Percentiles rank a stretch among this genome's conserved stretches.
Conservation (phyloP, 2,113 vertebrate genomes). For the Nipponia nippon region DNA sequence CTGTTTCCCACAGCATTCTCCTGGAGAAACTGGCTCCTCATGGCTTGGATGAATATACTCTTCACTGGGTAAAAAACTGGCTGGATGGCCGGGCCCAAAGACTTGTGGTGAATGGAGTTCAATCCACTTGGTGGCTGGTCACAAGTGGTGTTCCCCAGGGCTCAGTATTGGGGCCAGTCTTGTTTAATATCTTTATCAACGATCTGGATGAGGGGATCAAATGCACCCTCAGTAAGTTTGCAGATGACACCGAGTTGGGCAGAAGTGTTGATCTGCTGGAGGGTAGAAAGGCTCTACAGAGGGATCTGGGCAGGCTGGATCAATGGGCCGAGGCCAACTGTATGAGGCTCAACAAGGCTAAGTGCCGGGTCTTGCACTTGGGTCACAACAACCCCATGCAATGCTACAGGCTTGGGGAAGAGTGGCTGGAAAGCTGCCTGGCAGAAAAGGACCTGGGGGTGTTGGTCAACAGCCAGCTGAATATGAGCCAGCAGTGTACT, state of each 20-base stretch:
- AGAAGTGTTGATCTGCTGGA: neutral
- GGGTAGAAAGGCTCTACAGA: neutral
- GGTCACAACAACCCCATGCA: neutral
- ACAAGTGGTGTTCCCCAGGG: neutral
- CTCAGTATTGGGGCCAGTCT: neutral
- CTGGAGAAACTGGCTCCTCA: neutral
- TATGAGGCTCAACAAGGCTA: neutral
- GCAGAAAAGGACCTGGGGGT: neutral
- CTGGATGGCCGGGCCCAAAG: neutral
- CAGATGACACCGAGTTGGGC: neutral
- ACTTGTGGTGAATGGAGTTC: neutral
- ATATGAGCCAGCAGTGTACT: neutral
- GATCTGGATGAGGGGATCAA: neutral
- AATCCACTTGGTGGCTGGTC: rapidly evolving
- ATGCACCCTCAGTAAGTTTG: neutral
- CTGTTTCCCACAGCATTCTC: neutral
- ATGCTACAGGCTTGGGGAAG: neutral
- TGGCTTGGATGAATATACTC: rapidly evolving
- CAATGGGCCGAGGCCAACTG: rapidly evolving
- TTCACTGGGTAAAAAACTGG: neutral
- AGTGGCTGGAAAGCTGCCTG: neutral
- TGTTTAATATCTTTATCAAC: neutral
- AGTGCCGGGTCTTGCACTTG: neutral
- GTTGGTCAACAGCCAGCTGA: neutral
- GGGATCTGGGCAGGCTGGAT: neutral